These are phyloP conservation scores for Anneissia japonica DNA, from an alignment of 35 echinoderm and acorn worm species.

Conservation along the genomic window DNA sequence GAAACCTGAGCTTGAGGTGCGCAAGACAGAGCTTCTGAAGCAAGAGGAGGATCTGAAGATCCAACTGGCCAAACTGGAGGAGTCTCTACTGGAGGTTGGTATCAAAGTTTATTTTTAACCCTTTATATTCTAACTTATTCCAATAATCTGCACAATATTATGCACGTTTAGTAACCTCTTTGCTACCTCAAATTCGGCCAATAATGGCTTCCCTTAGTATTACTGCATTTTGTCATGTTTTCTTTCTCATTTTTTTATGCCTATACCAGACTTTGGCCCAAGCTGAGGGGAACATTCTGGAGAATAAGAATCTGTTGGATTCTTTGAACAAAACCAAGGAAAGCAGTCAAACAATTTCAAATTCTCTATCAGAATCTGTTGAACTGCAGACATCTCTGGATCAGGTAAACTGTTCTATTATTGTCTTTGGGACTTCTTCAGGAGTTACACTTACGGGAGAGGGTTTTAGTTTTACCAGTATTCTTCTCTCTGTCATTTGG, in stretches of 20 bases:
- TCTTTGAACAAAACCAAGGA: slow-evolving; percentile 95
- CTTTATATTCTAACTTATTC: too few species aligned
- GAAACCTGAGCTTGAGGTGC: slow-evolving; percentile 94
- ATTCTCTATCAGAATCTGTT: slow-evolving; percentile 72
- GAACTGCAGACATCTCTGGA: slow-evolving; percentile 83
- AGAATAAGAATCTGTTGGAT: slow-evolving; percentile 78
- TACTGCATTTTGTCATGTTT: too few species aligned
- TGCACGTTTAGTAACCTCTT: too few species aligned
- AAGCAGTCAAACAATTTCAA: slow-evolving; percentile 90
- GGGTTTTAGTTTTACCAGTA: too few species aligned
- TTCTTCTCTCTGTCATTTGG: too few species aligned
- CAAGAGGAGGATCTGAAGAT: slow-evolving; percentile 98
- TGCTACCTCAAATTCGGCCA: too few species aligned
- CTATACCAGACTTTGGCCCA: slow-evolving; percentile 73
- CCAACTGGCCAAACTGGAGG: slow-evolving; percentile 83
- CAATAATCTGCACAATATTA: too few species aligned
- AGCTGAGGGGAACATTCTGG: slow-evolving; percentile 91
- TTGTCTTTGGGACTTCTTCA: too few species aligned
- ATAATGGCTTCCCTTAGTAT: too few species aligned
- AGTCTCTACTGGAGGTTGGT: slow-evolving; percentile 80
- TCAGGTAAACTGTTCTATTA: slow-evolving; percentile 71
- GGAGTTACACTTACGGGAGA: too few species aligned
- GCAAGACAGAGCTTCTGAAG: slow-evolving; percentile 90
- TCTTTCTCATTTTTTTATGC: slow-evolving; percentile 8
- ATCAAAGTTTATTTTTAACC: too few species aligned